Percentiles rank a stretch among this genome's conserved stretches.
Evolutionary conservation across 1,140 invertebrate species (phyloP).

Genomic region (Tetragnatha versicolor): DNA sequence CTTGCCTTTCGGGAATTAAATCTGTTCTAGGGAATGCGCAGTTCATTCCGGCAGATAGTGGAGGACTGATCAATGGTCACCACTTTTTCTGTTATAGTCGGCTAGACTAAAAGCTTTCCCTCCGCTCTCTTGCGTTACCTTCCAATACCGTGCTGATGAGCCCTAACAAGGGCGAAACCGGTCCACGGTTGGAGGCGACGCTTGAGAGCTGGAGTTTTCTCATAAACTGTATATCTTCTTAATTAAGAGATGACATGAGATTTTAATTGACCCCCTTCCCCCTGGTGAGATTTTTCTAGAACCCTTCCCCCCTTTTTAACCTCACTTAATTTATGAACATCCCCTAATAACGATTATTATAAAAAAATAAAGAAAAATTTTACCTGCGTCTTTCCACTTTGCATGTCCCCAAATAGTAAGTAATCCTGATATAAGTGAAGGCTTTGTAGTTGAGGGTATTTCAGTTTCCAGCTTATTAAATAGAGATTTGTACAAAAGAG

Average conservation of each 20-base stretch:
- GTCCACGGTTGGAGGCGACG: too few species aligned
- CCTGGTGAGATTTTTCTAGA: background rate
- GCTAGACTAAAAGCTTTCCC: too few species aligned
- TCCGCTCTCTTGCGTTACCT: too few species aligned
- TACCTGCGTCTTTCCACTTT: conserved; percentile 24
- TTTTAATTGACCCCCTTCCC: background rate
- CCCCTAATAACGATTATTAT: background rate
- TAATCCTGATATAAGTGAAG: conserved; percentile 10
- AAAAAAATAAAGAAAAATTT: background rate
- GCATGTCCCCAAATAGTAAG: conserved; percentile 28
- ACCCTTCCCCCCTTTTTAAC: background rate
- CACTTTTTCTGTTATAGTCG: too few species aligned
- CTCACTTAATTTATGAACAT: background rate
- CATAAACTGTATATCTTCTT: background rate
- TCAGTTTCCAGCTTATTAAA: background rate
- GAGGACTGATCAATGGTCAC: too few species aligned
- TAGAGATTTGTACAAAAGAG: background rate
- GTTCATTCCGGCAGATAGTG: too few species aligned
- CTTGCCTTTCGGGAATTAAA: too few species aligned
- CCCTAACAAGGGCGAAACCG: too few species aligned
- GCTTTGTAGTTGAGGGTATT: background rate
- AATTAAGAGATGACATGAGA: background rate
- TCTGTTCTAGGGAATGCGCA: too few species aligned
- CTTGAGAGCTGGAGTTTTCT: background rate
- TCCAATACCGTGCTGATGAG: too few species aligned